Conservation (phyloP, 2,888 invertebrate species). For the Parelbella ahira region DNA sequence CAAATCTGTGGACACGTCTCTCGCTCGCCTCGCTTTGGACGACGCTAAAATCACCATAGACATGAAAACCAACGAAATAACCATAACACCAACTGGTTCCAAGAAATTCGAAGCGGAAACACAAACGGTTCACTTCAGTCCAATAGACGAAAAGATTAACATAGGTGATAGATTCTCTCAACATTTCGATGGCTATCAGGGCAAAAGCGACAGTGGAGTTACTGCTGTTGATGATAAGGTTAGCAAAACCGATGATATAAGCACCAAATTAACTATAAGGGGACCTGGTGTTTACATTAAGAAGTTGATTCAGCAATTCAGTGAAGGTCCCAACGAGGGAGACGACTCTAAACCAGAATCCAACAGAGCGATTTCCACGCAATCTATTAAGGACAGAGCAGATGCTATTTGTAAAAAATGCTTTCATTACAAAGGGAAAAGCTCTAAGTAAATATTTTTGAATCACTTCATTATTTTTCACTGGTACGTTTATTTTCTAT, state of each 20-base stretch:
- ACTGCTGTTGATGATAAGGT: constrained; percentile 39
- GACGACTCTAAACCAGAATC: constrained; percentile 64
- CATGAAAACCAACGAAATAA: constrained; percentile 65
- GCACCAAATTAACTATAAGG: constrained; percentile 60
- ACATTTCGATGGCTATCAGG: constrained; percentile 61
- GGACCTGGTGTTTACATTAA: constrained; percentile 73
- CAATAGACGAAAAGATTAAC: constrained; percentile 58
- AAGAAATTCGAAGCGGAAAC: constrained; percentile 42
- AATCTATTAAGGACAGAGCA: constrained; percentile 63
- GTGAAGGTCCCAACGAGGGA: constrained; percentile 65
- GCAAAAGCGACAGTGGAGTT: constrained; percentile 40
- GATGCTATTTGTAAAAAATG: constrained; percentile 77
- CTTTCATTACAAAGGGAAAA: constrained; percentile 71
- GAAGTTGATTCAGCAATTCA: constrained; percentile 73
- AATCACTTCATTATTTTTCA: too few relatives aligned
- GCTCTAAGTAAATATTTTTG: constrained; percentile 47
- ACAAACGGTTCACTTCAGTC: constrained; percentile 44
- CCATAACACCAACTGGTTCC: constrained; percentile 62
- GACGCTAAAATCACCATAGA: constrained; percentile 68
- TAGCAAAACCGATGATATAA: constrained; percentile 39
- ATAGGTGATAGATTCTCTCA: constrained; percentile 60
- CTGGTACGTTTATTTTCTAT: too few relatives aligned
- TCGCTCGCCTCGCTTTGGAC: constrained; percentile 55
- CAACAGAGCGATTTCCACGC: constrained; percentile 55
- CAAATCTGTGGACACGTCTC: constrained; percentile 78